phyloP scores from a whole-genome alignment of 2,113 vertebrate species.

The Sinocyclocheilus anshuiensis region DNA sequence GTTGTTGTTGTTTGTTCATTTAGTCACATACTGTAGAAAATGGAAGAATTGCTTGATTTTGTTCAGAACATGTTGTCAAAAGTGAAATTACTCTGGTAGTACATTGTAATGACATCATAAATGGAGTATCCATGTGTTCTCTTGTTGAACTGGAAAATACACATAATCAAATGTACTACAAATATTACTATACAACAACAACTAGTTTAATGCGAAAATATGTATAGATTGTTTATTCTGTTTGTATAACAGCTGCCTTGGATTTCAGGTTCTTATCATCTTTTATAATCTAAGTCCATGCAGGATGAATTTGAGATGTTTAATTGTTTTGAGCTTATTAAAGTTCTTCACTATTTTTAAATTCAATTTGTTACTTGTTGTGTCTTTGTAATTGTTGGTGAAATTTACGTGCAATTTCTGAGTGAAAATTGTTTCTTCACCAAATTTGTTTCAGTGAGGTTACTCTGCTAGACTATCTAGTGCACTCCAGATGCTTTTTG shows the following conservation, averaged over 20 bases:
- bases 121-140: not conserved
- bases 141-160: not conserved
- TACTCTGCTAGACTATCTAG: too few relatives aligned
- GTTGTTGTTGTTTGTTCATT: not conserved
- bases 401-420: too few relatives aligned
- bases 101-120: not conserved
- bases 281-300: not conserved
- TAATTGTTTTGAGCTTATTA: constrained; percentile 12
- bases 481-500: too few relatives aligned
- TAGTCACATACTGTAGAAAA: not conserved
- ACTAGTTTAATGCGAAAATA: too few relatives aligned
- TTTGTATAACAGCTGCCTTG: constrained; percentile 14
- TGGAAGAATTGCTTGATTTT: constrained; percentile 1
- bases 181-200: too few relatives aligned
- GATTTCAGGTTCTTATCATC: not conserved
- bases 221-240: not conserved
- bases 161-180: not conserved
- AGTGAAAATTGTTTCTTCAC: too few relatives aligned
- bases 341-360: not conserved
- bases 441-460: too few relatives aligned
- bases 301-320: constrained; percentile 23
- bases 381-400: too few relatives aligned
- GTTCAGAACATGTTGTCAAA: not conserved
- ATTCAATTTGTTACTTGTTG: too few relatives aligned
- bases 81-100: not conserved